Conservation (phyloP, 30 jellyfish, hydroid and myxozoan genomes). For the Phacellophora camtschatica region DNA sequence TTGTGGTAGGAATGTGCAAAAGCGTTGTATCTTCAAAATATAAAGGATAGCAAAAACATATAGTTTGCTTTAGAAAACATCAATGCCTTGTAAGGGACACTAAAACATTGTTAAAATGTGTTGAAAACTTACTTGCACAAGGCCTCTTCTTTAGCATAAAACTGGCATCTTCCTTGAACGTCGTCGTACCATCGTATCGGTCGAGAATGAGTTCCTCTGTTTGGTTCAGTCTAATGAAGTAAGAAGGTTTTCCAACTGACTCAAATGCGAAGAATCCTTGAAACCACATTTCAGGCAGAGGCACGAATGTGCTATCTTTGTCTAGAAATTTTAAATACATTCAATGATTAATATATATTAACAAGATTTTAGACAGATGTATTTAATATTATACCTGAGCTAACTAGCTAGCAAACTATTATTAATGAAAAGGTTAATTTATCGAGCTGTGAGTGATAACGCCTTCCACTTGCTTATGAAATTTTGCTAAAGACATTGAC, state of each 20-base stretch:
- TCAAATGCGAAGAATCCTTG: constrained; percentile 87
- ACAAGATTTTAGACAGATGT: background rate
- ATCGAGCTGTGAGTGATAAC: background rate
- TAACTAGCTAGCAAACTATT: background rate
- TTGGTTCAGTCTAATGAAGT: constrained; percentile 75
- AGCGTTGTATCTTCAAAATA: too few relatives aligned
- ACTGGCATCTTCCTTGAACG: constrained; percentile 92
- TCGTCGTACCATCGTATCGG: constrained; percentile 86
- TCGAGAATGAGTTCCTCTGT: constrained; percentile 78
- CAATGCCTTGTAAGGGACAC: too few relatives aligned
- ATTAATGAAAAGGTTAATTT: too few relatives aligned
- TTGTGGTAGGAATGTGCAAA: too few relatives aligned
- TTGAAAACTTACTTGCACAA: constrained; percentile 75
- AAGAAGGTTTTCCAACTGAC: constrained; percentile 93
- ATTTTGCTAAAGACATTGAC: background rate
- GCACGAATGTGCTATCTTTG: constrained; percentile 92
- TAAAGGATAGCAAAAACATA: too few relatives aligned
- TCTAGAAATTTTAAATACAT: constrained; percentile 33
- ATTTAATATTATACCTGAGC: too few relatives aligned
- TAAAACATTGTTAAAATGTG: too few relatives aligned
- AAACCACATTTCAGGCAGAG: constrained; percentile 97
- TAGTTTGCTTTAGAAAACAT: too few relatives aligned
- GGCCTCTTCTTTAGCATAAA: constrained; percentile 82
- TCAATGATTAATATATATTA: background rate
- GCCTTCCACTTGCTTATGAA: background rate